Evolutionary conservation across 2,888 invertebrate species (phyloP), one percentile per base, ranked within the genome.

Genomic region (Heteropelma amictum): DNA sequence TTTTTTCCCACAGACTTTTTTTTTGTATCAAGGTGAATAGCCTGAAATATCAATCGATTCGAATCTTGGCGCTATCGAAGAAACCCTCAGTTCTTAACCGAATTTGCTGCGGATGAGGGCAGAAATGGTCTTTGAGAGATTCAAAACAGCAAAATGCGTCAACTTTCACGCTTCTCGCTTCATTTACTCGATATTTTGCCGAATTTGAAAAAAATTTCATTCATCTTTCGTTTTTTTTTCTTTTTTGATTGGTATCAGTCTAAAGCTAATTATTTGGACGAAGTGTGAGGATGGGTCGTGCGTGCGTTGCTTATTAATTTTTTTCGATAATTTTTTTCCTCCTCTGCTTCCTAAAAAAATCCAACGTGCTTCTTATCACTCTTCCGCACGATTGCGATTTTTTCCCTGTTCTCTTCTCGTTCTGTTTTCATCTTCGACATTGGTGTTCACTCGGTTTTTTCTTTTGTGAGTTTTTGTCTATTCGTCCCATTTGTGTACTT

Each of bases 191-290:
- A 30, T 56, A 40, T 54, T 47, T 47, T 53, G 8, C 19, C 30
- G 8, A 33, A 14, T 53, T 21, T n/a, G 38, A 38, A 8, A 26
- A 42, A 45, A 12, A 42, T 17, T 38, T 69, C 33, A 14, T 54
- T 33, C 61, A 12, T 64, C 19, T 23, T 12, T 47, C 28, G 8
- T 54, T 63, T 61, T 72, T 42, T 33, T 72, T 69, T 51, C 69
- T 65, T 73, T 87, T 87, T 87, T 87, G 85, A 85, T 87, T 87
- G 84, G 81, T 86, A 83, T 74, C 84, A 82, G 83, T 86, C 85
- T 87, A 87, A 83, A 85, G 82, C 86, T 87, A 87, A 79, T n/a
- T 85, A 84, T 86, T 88, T 86, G 86, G 85, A 87, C 85, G 85
- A 86, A 86, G 86, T 87, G 85, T 87, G 81, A 87, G 86, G 85